Base-by-base conservation (phyloP, 2,113 vertebrate genomes). In the Columbina picui region DNA sequence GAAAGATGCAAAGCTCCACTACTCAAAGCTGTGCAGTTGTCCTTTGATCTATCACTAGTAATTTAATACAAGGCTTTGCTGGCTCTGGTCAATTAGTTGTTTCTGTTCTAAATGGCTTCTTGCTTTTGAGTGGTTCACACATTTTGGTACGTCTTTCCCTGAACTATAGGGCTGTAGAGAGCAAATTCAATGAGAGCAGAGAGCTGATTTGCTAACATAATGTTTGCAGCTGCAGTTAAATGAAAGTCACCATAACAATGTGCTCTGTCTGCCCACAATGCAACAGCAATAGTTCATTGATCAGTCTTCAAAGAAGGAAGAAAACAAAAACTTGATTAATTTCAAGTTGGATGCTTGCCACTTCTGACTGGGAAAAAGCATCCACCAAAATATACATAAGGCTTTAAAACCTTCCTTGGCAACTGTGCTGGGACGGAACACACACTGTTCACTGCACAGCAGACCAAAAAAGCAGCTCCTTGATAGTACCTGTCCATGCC, bases 1-100 rank as follows among this genome's bases (percentile, higher is more conserved):
- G 41, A 74, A 88, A 93, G 71, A 93, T 92, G 68, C 50, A 96
- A 94, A 86, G 83, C 55, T 90, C 20, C 83, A 86, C 90, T 95
- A 92, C 68, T 95, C 75, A 93, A 93, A 94, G 83, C 47, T 84
- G 27, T 59, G 30, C 68, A 78, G 65, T 84, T 92, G 68, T 96
- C 73, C 68, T 96, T 96, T 96, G 89, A 95, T 96, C 88, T 88
- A 14, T 75, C 79, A 71, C 52, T 59, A 30, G 26, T 96, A 84
- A 96, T 96, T 84, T 94, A 96, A 93, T 70, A 52, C 25, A 77
- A 36, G 60, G 38, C 50, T 90, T 92, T 93, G 29, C 69, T 94
- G 76, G 38, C 25, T 76, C 45, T 74, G 34, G 53, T 83, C 79
- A 93, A 45, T 90, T 91, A 91, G 32, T 47, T 90, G 23, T 71